Percentiles rank a stretch among this genome's conserved stretches.
These are phyloP conservation scores for Odontamblyopus lacepedii DNA, from an alignment of 2,797 vertebrate genomes.

Conservation along the genomic window DNA sequence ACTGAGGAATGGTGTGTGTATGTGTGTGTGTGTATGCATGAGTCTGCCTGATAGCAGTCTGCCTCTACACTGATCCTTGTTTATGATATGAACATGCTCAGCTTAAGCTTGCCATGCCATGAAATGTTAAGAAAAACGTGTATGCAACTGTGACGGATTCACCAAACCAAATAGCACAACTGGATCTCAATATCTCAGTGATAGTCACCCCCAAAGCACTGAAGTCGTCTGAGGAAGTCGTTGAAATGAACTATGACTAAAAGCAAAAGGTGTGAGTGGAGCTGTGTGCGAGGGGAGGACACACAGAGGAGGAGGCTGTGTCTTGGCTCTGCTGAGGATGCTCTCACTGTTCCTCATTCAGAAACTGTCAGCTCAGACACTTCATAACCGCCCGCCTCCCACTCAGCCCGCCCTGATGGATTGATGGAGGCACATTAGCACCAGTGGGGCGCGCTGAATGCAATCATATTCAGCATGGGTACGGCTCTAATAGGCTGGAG, in stretches of 20 bases:
- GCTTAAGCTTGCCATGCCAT: slow-evolving; percentile 38
- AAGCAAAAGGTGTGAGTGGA: slow-evolving; percentile 28
- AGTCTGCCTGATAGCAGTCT: slow-evolving; percentile 37
- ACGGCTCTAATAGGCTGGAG: slow-evolving; percentile 78
- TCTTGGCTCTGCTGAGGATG: slow-evolving; percentile 27
- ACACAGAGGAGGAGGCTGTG: slow-evolving; percentile 39
- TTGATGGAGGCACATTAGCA: slow-evolving; percentile 84
- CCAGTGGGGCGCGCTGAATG: slow-evolving; percentile 74
- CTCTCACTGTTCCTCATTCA: slow-evolving; percentile 71
- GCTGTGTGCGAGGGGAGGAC: slow-evolving; percentile 39
- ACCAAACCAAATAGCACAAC: slow-evolving; percentile 6
- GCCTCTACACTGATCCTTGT: slow-evolving; percentile 55
- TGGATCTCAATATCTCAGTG: background rate
- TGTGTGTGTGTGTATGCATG: slow-evolving; percentile 39
- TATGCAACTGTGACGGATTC: slow-evolving; percentile 8
- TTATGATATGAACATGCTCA: slow-evolving; percentile 43
- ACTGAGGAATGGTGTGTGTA: slow-evolving; percentile 43
- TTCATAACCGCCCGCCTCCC: slow-evolving; percentile 80
- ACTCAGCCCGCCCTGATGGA: slow-evolving; percentile 80
- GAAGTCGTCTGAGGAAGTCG: background rate
- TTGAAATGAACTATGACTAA: slow-evolving; percentile 38
- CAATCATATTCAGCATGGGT: slow-evolving; percentile 82
- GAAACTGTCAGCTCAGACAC: slow-evolving; percentile 75
- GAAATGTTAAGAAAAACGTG: slow-evolving; percentile 28
- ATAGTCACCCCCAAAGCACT: background rate